Evolutionary conservation across 2,113 vertebrate genomes (phyloP), one percentile per base, ranked within the genome.

Genomic region (Oceanites oceanicus): DNA sequence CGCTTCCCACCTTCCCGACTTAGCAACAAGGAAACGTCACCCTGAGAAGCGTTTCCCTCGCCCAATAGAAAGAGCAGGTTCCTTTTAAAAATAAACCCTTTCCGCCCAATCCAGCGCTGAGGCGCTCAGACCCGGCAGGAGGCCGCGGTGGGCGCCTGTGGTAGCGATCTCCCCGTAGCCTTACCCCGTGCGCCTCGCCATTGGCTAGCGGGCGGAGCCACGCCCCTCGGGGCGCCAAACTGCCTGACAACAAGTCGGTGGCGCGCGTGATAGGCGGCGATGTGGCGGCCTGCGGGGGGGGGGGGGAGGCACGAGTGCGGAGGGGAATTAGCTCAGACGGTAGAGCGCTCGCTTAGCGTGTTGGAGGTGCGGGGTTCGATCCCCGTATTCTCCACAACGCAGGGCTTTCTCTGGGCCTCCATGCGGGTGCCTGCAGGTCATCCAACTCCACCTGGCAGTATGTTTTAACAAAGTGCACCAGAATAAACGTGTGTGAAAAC

Each of bases 11-110:
- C 96, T 88, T 88, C 91, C 75, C 89, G 88, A 62, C 96, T 68
- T 97, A 96, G 98, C 98, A 98, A 98, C 98, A 97, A 78, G 47
- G 12, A 0, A 26, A 56, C 94, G 94, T 97, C 96, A 66, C 3
- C 12, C n/a, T 98, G 97, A 98, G 79, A 50, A 97, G 75, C 94
- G 47, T 59, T 47, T 32, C 6, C 1, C 1, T 11, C 2, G 20
- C 2, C 97, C 97, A 98, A 95, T 97, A 72, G 23, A 15, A 38
- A 53, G 2, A 21, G 66, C 6, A 12, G 2, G 0, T 67, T 50
- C 38, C 70, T 72, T 98, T 98, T 91, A 92, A 98, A 97, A 97
- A 96, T 89, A 95, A 96, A 73, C 42, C 17, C 67, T 42, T 67
- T 61, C 70, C 18, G 13, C 11, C 97, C 97, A 97, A 96, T 96